Conservation (phyloP, 2,888 invertebrate genomes). For the Parnassius orleans region DNA sequence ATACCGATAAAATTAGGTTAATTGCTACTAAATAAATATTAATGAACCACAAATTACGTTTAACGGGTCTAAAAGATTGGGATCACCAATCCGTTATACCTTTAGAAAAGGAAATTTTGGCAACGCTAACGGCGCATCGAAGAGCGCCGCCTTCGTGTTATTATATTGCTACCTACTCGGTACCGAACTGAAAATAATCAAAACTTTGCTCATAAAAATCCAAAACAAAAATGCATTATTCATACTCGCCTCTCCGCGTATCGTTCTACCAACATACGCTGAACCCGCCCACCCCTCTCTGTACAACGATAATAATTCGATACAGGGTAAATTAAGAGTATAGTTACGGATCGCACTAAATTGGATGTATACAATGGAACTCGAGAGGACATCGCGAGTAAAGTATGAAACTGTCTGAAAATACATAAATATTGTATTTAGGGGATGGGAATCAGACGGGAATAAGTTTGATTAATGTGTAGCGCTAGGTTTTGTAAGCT, state of each 20-base stretch:
- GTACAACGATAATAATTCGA: conserved; percentile 44
- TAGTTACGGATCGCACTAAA: conserved; percentile 50
- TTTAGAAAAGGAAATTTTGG: conserved; percentile 45
- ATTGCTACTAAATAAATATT: conserved; percentile 38
- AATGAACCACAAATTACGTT: conserved; percentile 53
- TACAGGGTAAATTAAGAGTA: conserved; percentile 38
- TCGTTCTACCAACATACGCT: conserved; percentile 49
- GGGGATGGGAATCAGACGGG: conserved; percentile 53
- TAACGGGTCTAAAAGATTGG: conserved; percentile 49
- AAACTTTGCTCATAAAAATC: conserved; percentile 81
- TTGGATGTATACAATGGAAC: conserved; percentile 53
- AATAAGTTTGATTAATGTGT: conserved; percentile 42
- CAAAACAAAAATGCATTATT: conserved; percentile 82
- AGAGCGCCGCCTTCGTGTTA: conserved; percentile 51
- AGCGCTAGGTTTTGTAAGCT: conserved; percentile 29
- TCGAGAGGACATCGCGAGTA: conserved; percentile 67
- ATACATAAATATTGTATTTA: conserved; percentile 80
- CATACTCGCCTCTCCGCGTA: conserved; percentile 72
- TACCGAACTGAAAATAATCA: conserved; percentile 80
- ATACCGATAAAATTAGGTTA: conserved; percentile 18
- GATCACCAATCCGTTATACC: conserved; percentile 45
- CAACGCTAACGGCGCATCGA: conserved; percentile 63
- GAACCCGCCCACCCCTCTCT: conserved; percentile 43
- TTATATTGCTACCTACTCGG: conserved; percentile 63
- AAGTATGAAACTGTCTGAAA: conserved; percentile 76